Evolutionary conservation across 2,888 invertebrate species (phyloP), one percentile per base, ranked within the genome.

Genomic region (Cryptus viduatorius): DNA sequence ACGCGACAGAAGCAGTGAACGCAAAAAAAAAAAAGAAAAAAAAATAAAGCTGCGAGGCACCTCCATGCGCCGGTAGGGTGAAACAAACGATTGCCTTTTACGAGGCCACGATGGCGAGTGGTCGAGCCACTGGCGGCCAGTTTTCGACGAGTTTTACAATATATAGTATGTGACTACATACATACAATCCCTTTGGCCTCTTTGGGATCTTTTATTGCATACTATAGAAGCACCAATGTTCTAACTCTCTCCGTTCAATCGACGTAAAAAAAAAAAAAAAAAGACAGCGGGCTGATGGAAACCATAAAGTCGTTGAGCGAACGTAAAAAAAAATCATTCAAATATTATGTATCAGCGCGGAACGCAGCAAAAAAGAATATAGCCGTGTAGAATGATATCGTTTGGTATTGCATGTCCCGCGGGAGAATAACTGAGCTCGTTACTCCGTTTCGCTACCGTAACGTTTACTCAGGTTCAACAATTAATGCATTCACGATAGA

Each of bases 21-120:
- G 16, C 46, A 31, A 48, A 50, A 48, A 29, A 61, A 61, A 73
- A 29, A 50, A 16, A 56, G 46, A 31, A 37, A 61, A 44, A 48
- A 37, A 19, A 56, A 56, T 24, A 56, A 2, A 3, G 3, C 46
- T 12, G 56, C 19, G 56, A 19, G 10, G 19, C 56, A 10, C 19
- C 16, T 4, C 44, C 19, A 4, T 29, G 46, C 46, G 64, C 75
- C 48, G 29, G 10, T 48, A 64, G 31, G 75, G 61, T 37, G 64
- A 64, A 75, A 75, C 64, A 50, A 75, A 64, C 64, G 75, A 48
- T 64, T 75, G 75, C 56, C 75, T 75, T 75, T 75, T 48, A 48
- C 64, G 64, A 64, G 61, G 64, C 31, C 75, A 37, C 61, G 64
- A 75, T 75, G 64, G 61, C 73, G 46, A 29, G 10, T 24, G 56